Evolutionary conservation across 1,140 invertebrate species (phyloP).

Genomic region (Nautilus pompilius): DNA sequence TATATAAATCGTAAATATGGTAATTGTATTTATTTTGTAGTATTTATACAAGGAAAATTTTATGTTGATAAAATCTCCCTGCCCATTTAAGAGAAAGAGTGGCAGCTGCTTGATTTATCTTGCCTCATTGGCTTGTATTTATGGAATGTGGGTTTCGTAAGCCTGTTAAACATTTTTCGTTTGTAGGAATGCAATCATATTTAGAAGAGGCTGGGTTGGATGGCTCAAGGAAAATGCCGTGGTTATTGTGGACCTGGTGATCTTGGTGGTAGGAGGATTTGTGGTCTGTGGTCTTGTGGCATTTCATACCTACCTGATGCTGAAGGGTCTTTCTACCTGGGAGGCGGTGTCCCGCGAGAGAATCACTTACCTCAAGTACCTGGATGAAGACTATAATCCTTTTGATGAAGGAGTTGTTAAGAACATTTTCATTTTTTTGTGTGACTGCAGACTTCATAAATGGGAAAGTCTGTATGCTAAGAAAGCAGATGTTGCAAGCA

Average conservation of each 20-base stretch:
- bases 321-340: slow-evolving; percentile 50
- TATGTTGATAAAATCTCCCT: too few species aligned
- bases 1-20: too few species aligned
- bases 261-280: slow-evolving; percentile 36
- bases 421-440: slow-evolving; percentile 48
- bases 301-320: slow-evolving; percentile 52
- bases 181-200: slow-evolving; percentile 36
- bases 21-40: too few species aligned
- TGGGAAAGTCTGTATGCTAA: slow-evolving; percentile 44
- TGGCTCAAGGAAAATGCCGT: slow-evolving; percentile 43
- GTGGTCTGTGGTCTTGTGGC: slow-evolving; percentile 35
- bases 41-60: too few species aligned
- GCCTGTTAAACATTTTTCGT: too few species aligned
- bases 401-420: slow-evolving; percentile 46
- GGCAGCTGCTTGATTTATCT: too few species aligned
- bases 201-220: slow-evolving; percentile 27
- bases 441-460: slow-evolving; percentile 22
- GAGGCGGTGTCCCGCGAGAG: slow-evolving; percentile 46
- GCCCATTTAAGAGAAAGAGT: too few species aligned
- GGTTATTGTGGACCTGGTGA: slow-evolving; percentile 38
- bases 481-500: slow-evolving; percentile 29
- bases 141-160: too few species aligned
- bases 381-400: slow-evolving; percentile 48
- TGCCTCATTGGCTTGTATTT: too few species aligned
- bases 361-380: slow-evolving; percentile 52